Evolutionary conservation across 2,113 vertebrate species (phyloP).

Genomic region (Halichoerus grypus): DNA sequence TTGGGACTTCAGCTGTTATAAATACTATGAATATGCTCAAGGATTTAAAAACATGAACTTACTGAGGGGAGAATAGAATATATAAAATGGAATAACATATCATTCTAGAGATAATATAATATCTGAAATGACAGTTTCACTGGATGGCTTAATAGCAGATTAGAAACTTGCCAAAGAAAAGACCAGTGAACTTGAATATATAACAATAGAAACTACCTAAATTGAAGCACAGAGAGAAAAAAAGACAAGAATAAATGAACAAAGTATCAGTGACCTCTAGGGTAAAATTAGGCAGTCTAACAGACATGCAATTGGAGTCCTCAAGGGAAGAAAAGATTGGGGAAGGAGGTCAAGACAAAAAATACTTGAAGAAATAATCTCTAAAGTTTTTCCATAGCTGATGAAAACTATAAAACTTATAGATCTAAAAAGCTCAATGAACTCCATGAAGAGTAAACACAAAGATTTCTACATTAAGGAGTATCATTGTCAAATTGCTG

Average conservation of each 20-base stretch:
- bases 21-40: constrained; percentile 10
- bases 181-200: background rate
- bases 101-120: background rate
- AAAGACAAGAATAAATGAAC: constrained; percentile 1
- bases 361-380: constrained; percentile 16
- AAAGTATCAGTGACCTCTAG: background rate
- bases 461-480: background rate
- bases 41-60: constrained; percentile 28
- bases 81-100: background rate
- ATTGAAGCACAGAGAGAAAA: background rate
- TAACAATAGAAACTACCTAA: background rate
- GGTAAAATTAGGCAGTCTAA: background rate
- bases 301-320: background rate
- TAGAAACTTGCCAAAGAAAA: constrained; percentile 16
- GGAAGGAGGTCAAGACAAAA: background rate
- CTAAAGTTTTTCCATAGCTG: background rate
- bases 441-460: background rate
- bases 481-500: constrained; percentile 23
- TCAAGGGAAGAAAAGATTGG: background rate
- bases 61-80: background rate
- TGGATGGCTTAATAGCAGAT: background rate
- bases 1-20: background rate
- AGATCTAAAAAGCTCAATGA: background rate
- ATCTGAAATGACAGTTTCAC: background rate
- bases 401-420: background rate